A percentile compares a stretch with the other conserved stretches of the same genome.
Conservation (phyloP, 2,113 vertebrate species). For the Alligator sinensis region DNA sequence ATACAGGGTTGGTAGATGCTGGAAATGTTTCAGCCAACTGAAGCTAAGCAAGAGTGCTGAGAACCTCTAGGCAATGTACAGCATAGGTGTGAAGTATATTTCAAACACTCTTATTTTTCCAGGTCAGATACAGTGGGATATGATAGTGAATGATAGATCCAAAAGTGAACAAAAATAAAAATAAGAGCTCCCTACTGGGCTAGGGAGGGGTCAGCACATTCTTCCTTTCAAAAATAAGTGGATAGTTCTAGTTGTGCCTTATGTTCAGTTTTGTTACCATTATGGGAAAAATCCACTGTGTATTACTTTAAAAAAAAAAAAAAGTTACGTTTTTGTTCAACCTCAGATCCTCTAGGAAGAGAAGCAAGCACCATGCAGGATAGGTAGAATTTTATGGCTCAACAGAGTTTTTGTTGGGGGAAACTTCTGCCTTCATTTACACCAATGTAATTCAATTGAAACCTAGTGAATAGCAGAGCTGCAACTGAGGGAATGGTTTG, state of each 20-base stretch:
- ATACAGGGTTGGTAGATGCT: not conserved
- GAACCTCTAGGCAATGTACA: not conserved
- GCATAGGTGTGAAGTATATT: not conserved
- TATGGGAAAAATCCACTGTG: not conserved
- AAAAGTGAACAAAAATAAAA: not conserved
- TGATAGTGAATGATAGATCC: not conserved
- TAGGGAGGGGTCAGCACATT: not conserved
- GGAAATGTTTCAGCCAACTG: not conserved
- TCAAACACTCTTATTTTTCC: not conserved
- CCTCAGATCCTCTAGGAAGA: not conserved
- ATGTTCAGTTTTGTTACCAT: not conserved
- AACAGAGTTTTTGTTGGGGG: not conserved
- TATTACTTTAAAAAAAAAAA: not conserved
- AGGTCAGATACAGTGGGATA: not conserved
- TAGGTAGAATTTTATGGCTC: fast-evolving
- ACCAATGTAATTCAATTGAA: not conserved
- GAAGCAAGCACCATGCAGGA: not conserved
- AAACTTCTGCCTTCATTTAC: not conserved
- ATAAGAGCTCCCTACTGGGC: not conserved
- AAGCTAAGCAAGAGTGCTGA: not conserved
- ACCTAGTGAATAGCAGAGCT: not conserved
- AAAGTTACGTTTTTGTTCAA: not conserved
- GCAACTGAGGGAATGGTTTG: not conserved
- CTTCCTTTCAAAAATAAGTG: not conserved
- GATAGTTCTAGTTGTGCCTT: not conserved